phyloP scores from a whole-genome alignment of 2,113 vertebrate species.

The Dipodomys ordii region DNA sequence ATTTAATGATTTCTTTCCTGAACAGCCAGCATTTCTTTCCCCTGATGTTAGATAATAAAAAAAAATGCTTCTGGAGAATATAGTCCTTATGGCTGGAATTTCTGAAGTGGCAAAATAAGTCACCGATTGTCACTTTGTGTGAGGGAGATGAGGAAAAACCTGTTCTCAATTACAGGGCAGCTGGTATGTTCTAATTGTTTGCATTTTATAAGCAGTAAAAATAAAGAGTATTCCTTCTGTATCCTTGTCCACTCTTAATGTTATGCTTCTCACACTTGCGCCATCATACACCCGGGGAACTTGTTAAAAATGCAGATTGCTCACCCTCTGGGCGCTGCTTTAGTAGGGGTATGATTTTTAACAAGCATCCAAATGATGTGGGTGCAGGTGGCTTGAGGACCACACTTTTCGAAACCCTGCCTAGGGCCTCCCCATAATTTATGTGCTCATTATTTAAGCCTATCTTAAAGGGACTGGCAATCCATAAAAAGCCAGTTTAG shows the following conservation, averaged over 20 bases:
- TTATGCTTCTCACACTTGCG: not conserved
- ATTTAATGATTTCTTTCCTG: slow-evolving; percentile 36
- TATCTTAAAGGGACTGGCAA: slow-evolving; percentile 63
- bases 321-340: slow-evolving; percentile 55
- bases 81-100: slow-evolving; percentile 64
- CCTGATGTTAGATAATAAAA: slow-evolving; percentile 32
- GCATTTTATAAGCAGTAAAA: slow-evolving; percentile 77
- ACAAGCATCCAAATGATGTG: slow-evolving; percentile 71
- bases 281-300: slow-evolving; percentile 31
- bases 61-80: slow-evolving; percentile 50
- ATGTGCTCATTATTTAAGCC: slow-evolving; percentile 66
- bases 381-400: slow-evolving; percentile 71
- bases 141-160: slow-evolving; percentile 72
- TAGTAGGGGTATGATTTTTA: slow-evolving; percentile 75
- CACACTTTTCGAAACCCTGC: slow-evolving; percentile 62
- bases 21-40: not conserved
- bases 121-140: slow-evolving; percentile 62
- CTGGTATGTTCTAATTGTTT: slow-evolving; percentile 77
- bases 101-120: slow-evolving; percentile 64
- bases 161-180: slow-evolving; percentile 78
- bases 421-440: slow-evolving; percentile 64
- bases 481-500: slow-evolving; percentile 61
- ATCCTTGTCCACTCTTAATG: slow-evolving; percentile 32
- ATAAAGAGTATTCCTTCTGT: slow-evolving; percentile 54
- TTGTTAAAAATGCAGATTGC: slow-evolving; percentile 71